These are phyloP conservation scores for Caretta caretta DNA, from an alignment of 2,113 vertebrate genomes.

Conservation along the genomic window DNA sequence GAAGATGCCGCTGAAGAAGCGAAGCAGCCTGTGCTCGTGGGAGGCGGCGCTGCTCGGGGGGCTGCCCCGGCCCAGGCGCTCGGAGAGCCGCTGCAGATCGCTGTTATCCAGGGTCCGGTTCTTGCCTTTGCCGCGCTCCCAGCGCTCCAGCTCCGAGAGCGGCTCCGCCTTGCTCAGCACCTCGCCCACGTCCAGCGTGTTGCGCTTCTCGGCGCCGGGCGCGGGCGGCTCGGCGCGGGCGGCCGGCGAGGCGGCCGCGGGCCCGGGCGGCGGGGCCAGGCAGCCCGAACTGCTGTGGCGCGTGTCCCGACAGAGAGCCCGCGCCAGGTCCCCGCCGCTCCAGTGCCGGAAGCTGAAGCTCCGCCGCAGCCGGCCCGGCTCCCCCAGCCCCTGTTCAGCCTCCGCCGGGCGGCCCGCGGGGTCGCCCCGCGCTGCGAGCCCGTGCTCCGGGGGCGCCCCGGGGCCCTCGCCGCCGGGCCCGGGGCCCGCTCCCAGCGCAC, in stretches of 20 bases:
- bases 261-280: slow-evolving; percentile 13
- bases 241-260: neutral
- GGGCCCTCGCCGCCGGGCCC: neutral
- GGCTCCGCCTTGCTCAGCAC: slow-evolving; percentile 85
- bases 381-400: slow-evolving; percentile 25
- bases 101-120: slow-evolving; percentile 95
- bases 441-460: neutral
- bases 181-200: slow-evolving; percentile 86
- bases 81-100: slow-evolving; percentile 86
- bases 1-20: slow-evolving; percentile 95
- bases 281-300: slow-evolving; percentile 74
- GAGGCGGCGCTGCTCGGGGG: slow-evolving; percentile 56
- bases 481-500: neutral
- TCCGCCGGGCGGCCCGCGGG: neutral
- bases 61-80: slow-evolving; percentile 76
- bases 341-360: slow-evolving; percentile 93
- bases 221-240: neutral
- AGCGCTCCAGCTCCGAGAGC: slow-evolving; percentile 82
- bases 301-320: slow-evolving; percentile 78
- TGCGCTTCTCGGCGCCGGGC: slow-evolving; percentile 75
- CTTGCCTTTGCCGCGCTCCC: slow-evolving; percentile 84
- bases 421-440: no score
- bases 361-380: slow-evolving; percentile 81
- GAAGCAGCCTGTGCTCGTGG: slow-evolving; percentile 85
- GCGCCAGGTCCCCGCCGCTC: slow-evolving; percentile 80